These are phyloP conservation scores for zebrafish (Danio rerio) DNA, from an alignment of 2,113 vertebrate genomes.

Conservation along the genomic window DNA sequence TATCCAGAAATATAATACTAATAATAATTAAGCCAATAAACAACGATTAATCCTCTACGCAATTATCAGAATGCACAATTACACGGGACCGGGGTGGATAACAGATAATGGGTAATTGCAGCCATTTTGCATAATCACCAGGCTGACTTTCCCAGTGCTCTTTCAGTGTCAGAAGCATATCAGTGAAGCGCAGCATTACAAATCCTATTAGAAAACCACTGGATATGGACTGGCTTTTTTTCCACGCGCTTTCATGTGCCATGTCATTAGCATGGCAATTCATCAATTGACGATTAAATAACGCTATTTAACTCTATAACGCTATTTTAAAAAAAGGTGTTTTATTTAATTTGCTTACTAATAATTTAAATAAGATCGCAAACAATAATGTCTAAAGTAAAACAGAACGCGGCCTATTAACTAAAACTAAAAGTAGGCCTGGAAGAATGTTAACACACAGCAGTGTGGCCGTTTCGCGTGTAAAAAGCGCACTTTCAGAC, in stretches of 20 bases:
- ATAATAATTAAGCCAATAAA: constrained; percentile 54
- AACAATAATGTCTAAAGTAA: not conserved
- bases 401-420: not conserved
- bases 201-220: constrained; percentile 95
- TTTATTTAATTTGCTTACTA: not conserved
- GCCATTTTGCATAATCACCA: constrained; percentile 67
- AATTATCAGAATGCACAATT: constrained; percentile 71
- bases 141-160: constrained; percentile 50
- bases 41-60: constrained; percentile 64
- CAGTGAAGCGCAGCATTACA: constrained; percentile 84
- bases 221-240: constrained; percentile 80
- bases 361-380: not conserved
- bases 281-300: constrained; percentile 85
- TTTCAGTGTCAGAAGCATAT: constrained; percentile 71
- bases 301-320: constrained; percentile 77
- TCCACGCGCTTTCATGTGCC: constrained; percentile 82
- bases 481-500: not conserved
- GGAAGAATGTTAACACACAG: not conserved
- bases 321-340: too few relatives aligned
- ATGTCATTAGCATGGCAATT: constrained; percentile 89
- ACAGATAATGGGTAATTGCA: constrained; percentile 63
- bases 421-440: constrained; percentile 14
- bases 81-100: constrained; percentile 55
- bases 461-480: not conserved
- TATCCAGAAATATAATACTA: constrained; percentile 39